Evolutionary conservation across 2,888 invertebrate genomes (phyloP).

Genomic region (Hypercompe scribonia): DNA sequence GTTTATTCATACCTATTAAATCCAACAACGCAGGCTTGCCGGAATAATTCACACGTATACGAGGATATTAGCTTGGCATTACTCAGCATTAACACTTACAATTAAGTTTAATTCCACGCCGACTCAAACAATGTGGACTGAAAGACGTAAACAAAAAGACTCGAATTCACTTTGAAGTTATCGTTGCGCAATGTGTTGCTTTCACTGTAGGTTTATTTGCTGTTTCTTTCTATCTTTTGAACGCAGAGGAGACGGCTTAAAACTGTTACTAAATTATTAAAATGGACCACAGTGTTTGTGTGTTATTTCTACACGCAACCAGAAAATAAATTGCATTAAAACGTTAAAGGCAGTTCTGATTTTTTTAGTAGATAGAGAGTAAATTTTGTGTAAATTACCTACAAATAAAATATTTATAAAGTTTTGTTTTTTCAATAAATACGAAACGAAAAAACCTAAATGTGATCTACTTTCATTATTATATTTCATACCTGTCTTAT

Average conservation of each 20-base stretch:
- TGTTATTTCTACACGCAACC: not conserved
- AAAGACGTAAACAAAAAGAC: slow-evolving; percentile 65
- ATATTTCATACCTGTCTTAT: too few species aligned
- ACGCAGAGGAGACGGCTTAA: not conserved
- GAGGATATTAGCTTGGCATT: slow-evolving; percentile 56
- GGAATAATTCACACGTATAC: slow-evolving; percentile 30
- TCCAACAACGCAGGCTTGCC: slow-evolving; percentile 14
- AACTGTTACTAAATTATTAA: not conserved
- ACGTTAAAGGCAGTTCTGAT: not conserved
- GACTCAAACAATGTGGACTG: slow-evolving; percentile 67
- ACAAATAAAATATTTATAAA: not conserved
- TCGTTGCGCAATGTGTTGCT: slow-evolving; percentile 8
- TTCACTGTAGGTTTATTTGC: not conserved
- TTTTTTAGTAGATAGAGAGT: not conserved
- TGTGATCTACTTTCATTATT: not conserved
- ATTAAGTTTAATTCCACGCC: slow-evolving; percentile 68
- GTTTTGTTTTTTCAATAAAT: not conserved
- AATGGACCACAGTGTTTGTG: not conserved
- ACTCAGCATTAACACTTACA: slow-evolving; percentile 69
- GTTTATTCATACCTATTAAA: slow-evolving; percentile 17
- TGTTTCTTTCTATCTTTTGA: not conserved
- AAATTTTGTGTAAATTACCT: not conserved
- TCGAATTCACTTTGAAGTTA: not conserved
- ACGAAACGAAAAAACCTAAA: not conserved
- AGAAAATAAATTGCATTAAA: not conserved